Percentiles rank a stretch among this genome's conserved stretches.
These are phyloP conservation scores for Tetragnatha versicolor DNA, from an alignment of 1,140 invertebrate genomes.

Conservation along the genomic window DNA sequence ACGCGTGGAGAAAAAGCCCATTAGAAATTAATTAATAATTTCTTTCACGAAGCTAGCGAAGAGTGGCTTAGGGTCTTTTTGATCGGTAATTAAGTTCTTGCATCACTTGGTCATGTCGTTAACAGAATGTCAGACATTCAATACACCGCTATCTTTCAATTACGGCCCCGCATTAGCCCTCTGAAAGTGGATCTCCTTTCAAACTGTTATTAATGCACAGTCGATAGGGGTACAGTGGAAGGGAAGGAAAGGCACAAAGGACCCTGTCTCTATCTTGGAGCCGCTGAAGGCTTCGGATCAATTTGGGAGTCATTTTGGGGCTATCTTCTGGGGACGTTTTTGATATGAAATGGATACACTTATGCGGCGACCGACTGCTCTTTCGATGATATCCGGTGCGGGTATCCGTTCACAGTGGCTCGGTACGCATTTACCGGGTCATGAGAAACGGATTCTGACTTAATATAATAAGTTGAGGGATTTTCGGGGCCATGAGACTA, in stretches of 20 bases:
- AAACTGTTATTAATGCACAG: conserved; percentile 40
- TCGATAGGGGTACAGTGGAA: conserved; percentile 37
- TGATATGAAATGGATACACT: too few species aligned
- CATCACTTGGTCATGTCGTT: conserved; percentile 18
- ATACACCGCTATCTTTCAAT: conserved; percentile 41
- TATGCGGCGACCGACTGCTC: too few species aligned
- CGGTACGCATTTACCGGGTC: too few species aligned
- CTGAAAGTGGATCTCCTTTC: conserved; percentile 4
- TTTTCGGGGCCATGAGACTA: too few species aligned
- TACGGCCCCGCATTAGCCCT: conserved; percentile 14
- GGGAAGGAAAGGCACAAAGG: conserved; percentile 18
- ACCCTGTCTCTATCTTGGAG: too few species aligned
- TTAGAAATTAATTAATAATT: conserved; percentile 40
- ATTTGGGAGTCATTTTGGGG: too few species aligned
- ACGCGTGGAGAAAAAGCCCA: not conserved
- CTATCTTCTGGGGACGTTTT: too few species aligned
- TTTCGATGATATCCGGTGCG: too few species aligned
- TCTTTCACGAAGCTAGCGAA: conserved; percentile 24
- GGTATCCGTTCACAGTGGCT: too few species aligned
- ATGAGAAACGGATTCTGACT: too few species aligned
- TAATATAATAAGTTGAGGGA: too few species aligned
- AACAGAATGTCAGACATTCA: conserved; percentile 38
- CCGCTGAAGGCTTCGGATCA: too few species aligned
- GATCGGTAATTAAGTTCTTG: conserved; percentile 43
- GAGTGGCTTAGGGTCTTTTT: conserved; percentile 1